Evolutionary conservation across 1,140 invertebrate genomes (phyloP).

Genomic region (Antheraea mylitta): DNA sequence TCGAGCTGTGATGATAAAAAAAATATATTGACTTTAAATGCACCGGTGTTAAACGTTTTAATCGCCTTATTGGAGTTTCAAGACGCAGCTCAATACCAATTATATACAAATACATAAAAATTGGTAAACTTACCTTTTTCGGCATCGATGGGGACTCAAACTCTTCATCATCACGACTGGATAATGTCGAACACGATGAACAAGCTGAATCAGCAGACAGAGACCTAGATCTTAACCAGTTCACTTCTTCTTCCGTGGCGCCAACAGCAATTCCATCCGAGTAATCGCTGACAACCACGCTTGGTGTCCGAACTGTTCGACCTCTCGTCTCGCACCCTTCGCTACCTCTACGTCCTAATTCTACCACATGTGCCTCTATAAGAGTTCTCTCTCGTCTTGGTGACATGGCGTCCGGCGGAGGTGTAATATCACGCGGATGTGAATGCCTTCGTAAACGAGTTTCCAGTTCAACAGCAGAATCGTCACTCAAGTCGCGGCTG

Average conservation of each 20-base stretch:
- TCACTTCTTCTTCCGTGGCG: slow-evolving; percentile 83
- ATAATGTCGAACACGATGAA: slow-evolving; percentile 84
- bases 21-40: slow-evolving; percentile 10
- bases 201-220: slow-evolving; percentile 81
- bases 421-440: slow-evolving; percentile 60
- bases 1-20: slow-evolving; percentile 1
- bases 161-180: slow-evolving; percentile 84
- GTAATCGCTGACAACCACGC: slow-evolving; percentile 91
- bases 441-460: slow-evolving; percentile 53
- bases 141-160: slow-evolving; percentile 64
- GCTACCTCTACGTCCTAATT: slow-evolving; percentile 62
- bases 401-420: slow-evolving; percentile 55
- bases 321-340: slow-evolving; percentile 67
- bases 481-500: slow-evolving; percentile 66
- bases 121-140: slow-evolving; percentile 57
- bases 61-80: not conserved
- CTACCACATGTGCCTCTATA: slow-evolving; percentile 71
- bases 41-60: slow-evolving; percentile 2
- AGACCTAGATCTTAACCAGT: slow-evolving; percentile 80
- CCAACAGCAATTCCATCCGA: slow-evolving; percentile 85
- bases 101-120: slow-evolving; percentile 5
- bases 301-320: slow-evolving; percentile 86
- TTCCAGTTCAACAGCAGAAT: slow-evolving; percentile 73
- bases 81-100: not conserved
- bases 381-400: slow-evolving; percentile 64